These are phyloP conservation scores for Oconnorella tubifera DNA, from an alignment of 2,888 invertebrate genomes.

Conservation along the genomic window DNA sequence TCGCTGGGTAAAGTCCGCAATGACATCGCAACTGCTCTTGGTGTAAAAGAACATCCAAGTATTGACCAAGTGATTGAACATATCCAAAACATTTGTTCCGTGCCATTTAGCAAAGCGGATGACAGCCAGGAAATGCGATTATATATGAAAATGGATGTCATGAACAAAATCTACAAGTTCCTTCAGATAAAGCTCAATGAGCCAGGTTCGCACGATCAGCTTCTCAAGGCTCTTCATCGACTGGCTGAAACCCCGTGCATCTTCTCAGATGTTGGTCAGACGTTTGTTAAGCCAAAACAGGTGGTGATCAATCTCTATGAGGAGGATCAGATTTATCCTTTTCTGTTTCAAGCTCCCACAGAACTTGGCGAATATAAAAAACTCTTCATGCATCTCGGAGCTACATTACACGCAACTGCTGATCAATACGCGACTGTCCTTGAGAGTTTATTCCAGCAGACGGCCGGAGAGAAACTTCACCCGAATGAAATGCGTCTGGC, in stretches of 20 bases:
- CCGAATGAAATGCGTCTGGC: conserved; percentile 37
- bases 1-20: conserved; percentile 21
- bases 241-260: conserved; percentile 27
- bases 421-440: conserved; percentile 38
- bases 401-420: conserved; percentile 33
- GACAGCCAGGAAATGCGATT: conserved; percentile 26
- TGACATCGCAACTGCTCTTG: conserved; percentile 27
- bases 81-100: conserved; percentile 26
- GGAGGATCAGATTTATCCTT: conserved; percentile 39
- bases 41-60: conserved; percentile 28
- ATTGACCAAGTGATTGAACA: conserved; percentile 32
- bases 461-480: conserved; percentile 34
- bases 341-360: conserved; percentile 37
- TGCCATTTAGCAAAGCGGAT: conserved; percentile 12
- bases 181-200: conserved; percentile 28
- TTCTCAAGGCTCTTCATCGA: conserved; percentile 16
- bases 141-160: conserved; percentile 36
- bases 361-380: conserved; percentile 39
- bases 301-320: conserved; percentile 39
- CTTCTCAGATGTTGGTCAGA: conserved; percentile 30
- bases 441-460: conserved; percentile 31
- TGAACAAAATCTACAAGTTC: conserved; percentile 35
- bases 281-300: conserved; percentile 34
- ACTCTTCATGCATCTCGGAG: conserved; percentile 36
- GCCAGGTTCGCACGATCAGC: neutral